Base-by-base conservation (phyloP, 2,113 vertebrate genomes). In the Phalacrocorax carbo region DNA sequence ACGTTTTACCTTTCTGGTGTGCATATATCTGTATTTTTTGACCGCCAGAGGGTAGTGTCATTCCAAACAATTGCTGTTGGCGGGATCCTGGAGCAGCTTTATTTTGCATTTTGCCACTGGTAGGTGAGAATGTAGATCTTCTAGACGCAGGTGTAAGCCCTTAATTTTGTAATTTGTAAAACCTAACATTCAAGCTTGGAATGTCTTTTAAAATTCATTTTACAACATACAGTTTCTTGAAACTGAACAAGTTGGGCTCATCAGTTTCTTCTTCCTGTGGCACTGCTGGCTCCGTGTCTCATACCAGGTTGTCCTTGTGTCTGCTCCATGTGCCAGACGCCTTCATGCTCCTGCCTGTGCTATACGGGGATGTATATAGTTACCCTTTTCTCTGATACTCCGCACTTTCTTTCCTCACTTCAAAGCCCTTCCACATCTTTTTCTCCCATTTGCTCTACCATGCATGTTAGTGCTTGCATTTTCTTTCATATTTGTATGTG, bases 31-130 rank as follows among this genome's bases (percentile, higher is more conserved):
- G 12, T 15, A 10, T 21, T 55, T 64, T 79, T 44, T 88, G 40
- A 81, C 96, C 97, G 87, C 77, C 58, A 97, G 97, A 94, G 91
- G 95, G 96, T 64, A 80, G 77, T 82, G 81, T 90, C 27, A 82
- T 84, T 65, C 86, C 83, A 58, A 93, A 64, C 48, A 72, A 87
- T 32, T 32, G 15, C 36, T 81, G 55, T n/a, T 16, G 16, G 7
- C 17, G 23, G 5, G 17, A 0, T 81, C 38, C 15, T 44, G 0
- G 0, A 12, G 65, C 40, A 16, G 15, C 34, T 64, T 66, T 72
- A 23, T 34, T 79, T 54, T 44, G 25, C n/a, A 11, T 61, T 82
- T 60, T 57, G 48, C 21, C 25, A 2, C 34, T 4, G 19, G 4
- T 6, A 44, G 34, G 27, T 78, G 49, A 71, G 46, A 48, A 42